Evolutionary conservation across 2,797 vertebrate genomes (phyloP).

Genomic region (Protonibea diacanthus): DNA sequence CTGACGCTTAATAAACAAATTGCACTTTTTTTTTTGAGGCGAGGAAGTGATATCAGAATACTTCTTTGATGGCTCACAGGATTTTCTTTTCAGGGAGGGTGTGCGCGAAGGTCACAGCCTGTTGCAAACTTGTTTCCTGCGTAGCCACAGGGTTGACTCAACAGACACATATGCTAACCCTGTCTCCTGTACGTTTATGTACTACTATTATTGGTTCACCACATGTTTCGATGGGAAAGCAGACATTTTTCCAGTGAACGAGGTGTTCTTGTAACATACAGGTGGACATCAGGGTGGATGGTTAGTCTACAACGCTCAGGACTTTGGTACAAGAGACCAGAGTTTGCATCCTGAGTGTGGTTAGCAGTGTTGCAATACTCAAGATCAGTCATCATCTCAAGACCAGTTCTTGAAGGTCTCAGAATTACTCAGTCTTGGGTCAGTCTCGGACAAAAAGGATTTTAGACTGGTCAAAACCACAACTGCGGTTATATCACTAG

Average conservation of each 20-base stretch:
- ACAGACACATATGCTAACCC: slow-evolving; percentile 7
- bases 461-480: no score
- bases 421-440: no score
- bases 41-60: slow-evolving; percentile 67
- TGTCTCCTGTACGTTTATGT: slow-evolving; percentile 19
- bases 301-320: not conserved
- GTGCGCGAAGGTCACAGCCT: slow-evolving; percentile 25
- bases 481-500: no score
- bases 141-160: slow-evolving; percentile 48
- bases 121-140: slow-evolving; percentile 56
- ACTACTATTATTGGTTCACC: slow-evolving; percentile 20
- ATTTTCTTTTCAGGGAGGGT: slow-evolving; percentile 21
- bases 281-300: not conserved
- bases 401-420: no score
- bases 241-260: slow-evolving; percentile 18
- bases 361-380: not conserved
- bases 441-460: no score
- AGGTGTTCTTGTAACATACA: not conserved
- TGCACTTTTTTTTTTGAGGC: slow-evolving; percentile 52
- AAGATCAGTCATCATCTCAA: no score
- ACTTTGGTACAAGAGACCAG: not conserved
- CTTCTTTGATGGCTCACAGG: slow-evolving; percentile 52
- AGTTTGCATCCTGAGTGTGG: not conserved
- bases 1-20: slow-evolving; percentile 51
- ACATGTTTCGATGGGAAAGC: slow-evolving; percentile 21